Percentiles rank a stretch among this genome's conserved stretches.
These are phyloP conservation scores for Xanthorhoe spadicearia DNA, from an alignment of 2,888 invertebrate genomes.

Conservation along the genomic window DNA sequence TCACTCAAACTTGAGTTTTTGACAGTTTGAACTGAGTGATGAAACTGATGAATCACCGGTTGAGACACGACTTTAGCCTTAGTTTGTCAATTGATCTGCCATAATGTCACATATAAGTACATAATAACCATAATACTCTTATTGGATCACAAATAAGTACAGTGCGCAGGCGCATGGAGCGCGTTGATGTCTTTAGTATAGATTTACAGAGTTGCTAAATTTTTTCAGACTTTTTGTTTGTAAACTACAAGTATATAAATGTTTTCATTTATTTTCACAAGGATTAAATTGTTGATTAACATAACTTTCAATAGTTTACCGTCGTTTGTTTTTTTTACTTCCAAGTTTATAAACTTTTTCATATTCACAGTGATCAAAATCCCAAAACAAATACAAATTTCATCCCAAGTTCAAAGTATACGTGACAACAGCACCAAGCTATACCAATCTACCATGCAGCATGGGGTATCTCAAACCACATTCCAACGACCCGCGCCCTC, in stretches of 20 bases:
- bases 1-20: too few relatives aligned
- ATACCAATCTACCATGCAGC: slow-evolving; percentile 71
- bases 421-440: slow-evolving; percentile 55
- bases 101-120: too few relatives aligned
- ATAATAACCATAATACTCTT: neutral
- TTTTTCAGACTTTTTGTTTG: too few relatives aligned
- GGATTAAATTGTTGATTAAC: too few relatives aligned
- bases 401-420: slow-evolving; percentile 50
- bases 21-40: too few relatives aligned
- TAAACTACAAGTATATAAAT: too few relatives aligned
- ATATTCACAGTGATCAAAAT: neutral
- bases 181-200: neutral
- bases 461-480: slow-evolving; percentile 81
- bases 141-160: neutral
- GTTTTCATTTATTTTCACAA: too few relatives aligned
- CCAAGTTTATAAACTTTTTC: too few relatives aligned
- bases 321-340: neutral
- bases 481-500: slow-evolving; percentile 68
- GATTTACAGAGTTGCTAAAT: neutral
- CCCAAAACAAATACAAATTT: neutral
- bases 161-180: slow-evolving; percentile 14
- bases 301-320: too few relatives aligned
- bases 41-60: too few relatives aligned
- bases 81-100: too few relatives aligned
- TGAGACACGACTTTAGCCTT: too few relatives aligned